Evolutionary conservation across 2,113 vertebrate species (phyloP), one percentile per base, ranked within the genome.

Genomic region (Dolichotis patagonum): DNA sequence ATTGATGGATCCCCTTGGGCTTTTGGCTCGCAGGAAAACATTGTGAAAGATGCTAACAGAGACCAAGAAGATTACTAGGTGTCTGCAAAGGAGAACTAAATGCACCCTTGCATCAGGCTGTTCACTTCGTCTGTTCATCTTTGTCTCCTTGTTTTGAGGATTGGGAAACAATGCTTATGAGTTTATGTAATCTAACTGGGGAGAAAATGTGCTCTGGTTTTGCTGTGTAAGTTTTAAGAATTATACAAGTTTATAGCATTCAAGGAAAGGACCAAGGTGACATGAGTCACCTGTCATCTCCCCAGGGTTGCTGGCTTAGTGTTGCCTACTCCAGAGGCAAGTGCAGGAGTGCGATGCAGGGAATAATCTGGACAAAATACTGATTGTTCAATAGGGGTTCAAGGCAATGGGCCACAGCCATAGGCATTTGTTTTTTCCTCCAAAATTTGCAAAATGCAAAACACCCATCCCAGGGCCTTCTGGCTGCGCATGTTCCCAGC

Each of bases 271-370:
- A 56, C 43, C 35, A 26, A 58, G 38, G 73, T 35, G 12, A 4
- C 22, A 24, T 58, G 52, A 83, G 85, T 56, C 83, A 30, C 0
- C 10, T 1, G 0, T 1, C 0, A 0, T 32, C 52, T 46, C 62
- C 3, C 46, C 75, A 28, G 43, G 26, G 49, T 35, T 2, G 0
- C 35, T 22, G 3, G 8, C 35, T 94, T 67, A 1, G 35, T 54
- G 58, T 77, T 43, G 38, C 71, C 81, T 16, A 35, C 1, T 0
- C 28, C 9, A 54, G 49, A 62, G 20, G 49, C 2, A 7, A 0
- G 0, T 0, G 38, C 16, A 24, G 3, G 7, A 0, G 0, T 0
- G 35, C 16, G 20, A 46, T 30, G 24, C 41, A 30, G 56, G 38
- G 7, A 67, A 9, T 16, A 41, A 6, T 10, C 60, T 11, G 5